Conservation (phyloP, 2,113 vertebrate species). For the Eulacestoma nigropectus region DNA sequence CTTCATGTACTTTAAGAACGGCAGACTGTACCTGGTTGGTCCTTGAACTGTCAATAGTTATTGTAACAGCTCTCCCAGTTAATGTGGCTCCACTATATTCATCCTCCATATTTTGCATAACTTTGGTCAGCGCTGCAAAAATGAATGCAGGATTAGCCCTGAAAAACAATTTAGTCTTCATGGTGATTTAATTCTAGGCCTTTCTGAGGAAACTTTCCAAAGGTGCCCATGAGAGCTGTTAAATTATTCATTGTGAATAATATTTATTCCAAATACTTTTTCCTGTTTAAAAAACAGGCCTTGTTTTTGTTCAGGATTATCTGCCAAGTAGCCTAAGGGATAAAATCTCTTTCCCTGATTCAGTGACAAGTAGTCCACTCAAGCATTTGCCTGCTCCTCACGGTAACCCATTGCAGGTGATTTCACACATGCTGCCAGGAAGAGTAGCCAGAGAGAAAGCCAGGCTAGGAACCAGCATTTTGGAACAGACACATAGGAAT, state of each 20-base stretch:
- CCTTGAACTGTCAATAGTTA: neutral
- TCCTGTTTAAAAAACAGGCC: neutral
- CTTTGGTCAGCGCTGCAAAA: neutral
- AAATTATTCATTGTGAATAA: conserved; percentile 36
- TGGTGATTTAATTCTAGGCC: neutral
- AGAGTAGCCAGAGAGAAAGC: neutral
- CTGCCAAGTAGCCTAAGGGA: neutral
- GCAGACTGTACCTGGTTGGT: neutral
- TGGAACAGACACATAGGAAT: neutral
- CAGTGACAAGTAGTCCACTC: neutral
- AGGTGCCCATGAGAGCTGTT: conserved; percentile 7
- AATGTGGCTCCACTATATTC: neutral
- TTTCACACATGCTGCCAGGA: neutral
- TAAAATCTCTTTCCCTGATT: neutral
- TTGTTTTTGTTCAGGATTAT: neutral
- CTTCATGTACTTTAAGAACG: neutral
- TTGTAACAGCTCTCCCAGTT: neutral
- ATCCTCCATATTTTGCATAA: neutral
- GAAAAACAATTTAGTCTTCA: conserved; percentile 1
- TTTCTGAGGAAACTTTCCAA: conserved; percentile 15
- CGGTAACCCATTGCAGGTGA: neutral
- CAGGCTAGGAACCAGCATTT: neutral
- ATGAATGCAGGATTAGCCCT: neutral
- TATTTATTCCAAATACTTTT: conserved; percentile 18
- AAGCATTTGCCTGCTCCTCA: neutral